phyloP scores from a whole-genome alignment of 2,888 invertebrate species.

The Trissolcus brochymenae region DNA sequence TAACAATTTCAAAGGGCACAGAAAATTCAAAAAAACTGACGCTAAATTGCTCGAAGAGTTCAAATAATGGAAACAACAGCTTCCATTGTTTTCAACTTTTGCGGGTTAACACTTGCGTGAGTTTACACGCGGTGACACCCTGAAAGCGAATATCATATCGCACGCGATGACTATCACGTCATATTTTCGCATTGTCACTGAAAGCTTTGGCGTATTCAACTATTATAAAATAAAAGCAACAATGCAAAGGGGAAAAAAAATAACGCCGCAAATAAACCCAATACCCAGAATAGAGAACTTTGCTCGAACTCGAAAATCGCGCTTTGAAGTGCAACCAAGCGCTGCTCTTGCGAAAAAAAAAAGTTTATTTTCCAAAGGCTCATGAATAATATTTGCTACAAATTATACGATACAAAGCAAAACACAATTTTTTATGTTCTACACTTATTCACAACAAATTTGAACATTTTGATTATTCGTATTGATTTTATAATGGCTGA shows the following conservation, averaged over 20 bases:
- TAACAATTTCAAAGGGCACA: background rate
- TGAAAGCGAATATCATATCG: conserved; percentile 58
- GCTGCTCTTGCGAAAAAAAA: no score
- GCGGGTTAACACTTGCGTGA: conserved; percentile 52
- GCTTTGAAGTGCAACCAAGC: conserved; percentile 21
- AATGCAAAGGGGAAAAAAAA: conserved; percentile 28
- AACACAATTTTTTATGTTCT: no score
- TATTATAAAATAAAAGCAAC: conserved; percentile 49
- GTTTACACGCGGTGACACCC: conserved; percentile 58
- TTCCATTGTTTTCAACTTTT: conserved; percentile 49
- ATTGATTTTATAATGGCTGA: no score
- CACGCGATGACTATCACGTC: conserved; percentile 58
- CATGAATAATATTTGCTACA: conserved; percentile 22
- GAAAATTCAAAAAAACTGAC: conserved; percentile 35
- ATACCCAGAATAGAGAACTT: conserved; percentile 16
- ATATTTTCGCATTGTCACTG: conserved; percentile 51
- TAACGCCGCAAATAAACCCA: no score
- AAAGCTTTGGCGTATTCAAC: conserved; percentile 43
- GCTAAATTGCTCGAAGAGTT: conserved; percentile 51
- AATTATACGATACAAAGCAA: background rate
- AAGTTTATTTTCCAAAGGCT: conserved; percentile 12
- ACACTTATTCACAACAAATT: no score
- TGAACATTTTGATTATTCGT: no score
- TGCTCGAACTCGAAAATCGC: conserved; percentile 22
- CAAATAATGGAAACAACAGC: conserved; percentile 48